Percentiles rank a stretch among this genome's conserved stretches.
Conservation (phyloP, 2,797 vertebrate species). For the Pteropus rufus region DNA sequence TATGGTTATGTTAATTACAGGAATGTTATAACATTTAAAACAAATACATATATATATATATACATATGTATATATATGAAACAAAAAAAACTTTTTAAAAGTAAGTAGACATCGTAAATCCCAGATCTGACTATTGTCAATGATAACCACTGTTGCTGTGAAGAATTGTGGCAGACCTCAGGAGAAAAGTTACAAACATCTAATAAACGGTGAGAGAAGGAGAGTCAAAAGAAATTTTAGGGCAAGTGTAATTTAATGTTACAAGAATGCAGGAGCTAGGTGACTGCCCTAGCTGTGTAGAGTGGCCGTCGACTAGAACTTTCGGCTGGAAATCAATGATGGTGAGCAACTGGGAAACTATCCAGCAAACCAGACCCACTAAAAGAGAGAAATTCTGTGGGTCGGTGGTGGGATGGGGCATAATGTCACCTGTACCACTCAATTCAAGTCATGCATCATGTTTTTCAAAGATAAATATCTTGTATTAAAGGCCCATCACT, state of each 20-base stretch:
- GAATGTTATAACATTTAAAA: constrained; percentile 13
- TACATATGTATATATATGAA: background rate
- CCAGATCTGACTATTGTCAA: background rate
- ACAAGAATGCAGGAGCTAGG: background rate
- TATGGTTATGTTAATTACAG: background rate
- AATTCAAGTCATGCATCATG: background rate
- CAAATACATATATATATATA: background rate
- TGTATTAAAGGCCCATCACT: background rate
- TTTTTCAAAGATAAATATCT: background rate
- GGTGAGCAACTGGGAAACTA: background rate
- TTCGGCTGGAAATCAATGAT: background rate
- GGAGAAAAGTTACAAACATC: background rate
- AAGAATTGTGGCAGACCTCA: background rate
- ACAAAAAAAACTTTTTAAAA: background rate
- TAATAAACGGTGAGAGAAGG: background rate
- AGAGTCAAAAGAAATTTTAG: background rate
- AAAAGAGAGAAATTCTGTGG: background rate
- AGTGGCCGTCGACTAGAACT: background rate
- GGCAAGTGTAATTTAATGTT: background rate
- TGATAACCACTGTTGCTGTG: background rate
- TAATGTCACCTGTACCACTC: background rate
- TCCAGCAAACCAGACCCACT: background rate
- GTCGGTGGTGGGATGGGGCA: background rate
- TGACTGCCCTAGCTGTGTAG: background rate
- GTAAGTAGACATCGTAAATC: background rate